Conservation (phyloP, 2,113 vertebrate species). For the Lamprotornis superbus region DNA sequence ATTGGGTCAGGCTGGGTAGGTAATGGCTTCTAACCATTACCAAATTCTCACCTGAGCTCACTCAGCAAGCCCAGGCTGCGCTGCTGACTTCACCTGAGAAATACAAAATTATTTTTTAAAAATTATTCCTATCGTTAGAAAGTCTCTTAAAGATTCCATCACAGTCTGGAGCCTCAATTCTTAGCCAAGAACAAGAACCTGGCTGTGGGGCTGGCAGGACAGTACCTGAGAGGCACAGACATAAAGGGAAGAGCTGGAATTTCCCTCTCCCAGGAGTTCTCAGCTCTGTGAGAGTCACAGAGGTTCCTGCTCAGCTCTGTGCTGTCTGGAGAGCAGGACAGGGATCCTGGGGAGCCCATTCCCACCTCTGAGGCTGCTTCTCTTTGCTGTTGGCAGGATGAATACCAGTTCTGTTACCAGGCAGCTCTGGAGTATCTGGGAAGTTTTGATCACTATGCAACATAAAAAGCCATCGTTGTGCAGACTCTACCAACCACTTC, state of each 20-base stretch:
- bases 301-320: background rate
- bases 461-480: constrained; percentile 93
- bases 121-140: background rate
- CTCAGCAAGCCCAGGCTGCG: background rate
- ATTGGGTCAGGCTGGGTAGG: too few species aligned
- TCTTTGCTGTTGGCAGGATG: constrained; percentile 77
- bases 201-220: background rate
- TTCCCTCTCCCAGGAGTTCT: rapidly evolving
- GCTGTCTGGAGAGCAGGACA: background rate
- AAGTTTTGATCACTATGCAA: constrained; percentile 99
- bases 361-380: background rate
- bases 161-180: rapidly evolving
- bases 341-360: background rate
- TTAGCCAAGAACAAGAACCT: too few species aligned
- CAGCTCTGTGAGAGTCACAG: background rate
- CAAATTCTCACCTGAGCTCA: background rate
- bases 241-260: background rate
- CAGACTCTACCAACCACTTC: constrained; percentile 76
- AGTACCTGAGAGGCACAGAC: background rate
- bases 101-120: background rate
- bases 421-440: constrained; percentile 97
- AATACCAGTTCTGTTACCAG: constrained; percentile 99
- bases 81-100: background rate
- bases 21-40: background rate
- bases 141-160: background rate